Conservation (phyloP, 1,140 invertebrate species). For the Macrotrachela quadricornifera region DNA sequence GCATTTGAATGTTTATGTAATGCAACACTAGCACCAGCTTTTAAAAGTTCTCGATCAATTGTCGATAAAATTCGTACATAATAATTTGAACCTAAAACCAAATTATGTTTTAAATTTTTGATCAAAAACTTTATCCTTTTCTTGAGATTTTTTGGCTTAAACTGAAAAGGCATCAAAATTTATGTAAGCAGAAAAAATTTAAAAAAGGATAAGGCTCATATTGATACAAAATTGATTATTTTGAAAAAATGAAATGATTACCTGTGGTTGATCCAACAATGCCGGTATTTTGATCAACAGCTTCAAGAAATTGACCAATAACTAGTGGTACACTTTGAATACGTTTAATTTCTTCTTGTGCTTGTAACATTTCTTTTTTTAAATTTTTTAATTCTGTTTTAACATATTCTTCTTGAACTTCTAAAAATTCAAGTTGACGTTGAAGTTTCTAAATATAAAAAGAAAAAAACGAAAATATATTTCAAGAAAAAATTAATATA, state of each 20-base stretch:
- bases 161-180: too few species aligned
- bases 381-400: constrained; percentile 93
- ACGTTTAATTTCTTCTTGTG: constrained; percentile 84
- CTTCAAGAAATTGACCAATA: constrained; percentile 90
- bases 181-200: too few species aligned
- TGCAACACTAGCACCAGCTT: constrained; percentile 82
- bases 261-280: constrained; percentile 63
- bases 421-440: constrained; percentile 76
- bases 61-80: constrained; percentile 84
- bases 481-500: neutral
- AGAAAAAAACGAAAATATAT: neutral
- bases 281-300: constrained; percentile 89
- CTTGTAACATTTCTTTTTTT: constrained; percentile 89
- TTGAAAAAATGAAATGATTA: constrained; percentile 13
- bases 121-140: neutral
- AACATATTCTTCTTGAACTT: constrained; percentile 93
- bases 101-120: constrained; percentile 1
- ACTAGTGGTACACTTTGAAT: constrained; percentile 91
- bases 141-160: too few species aligned
- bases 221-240: too few species aligned
- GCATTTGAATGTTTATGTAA: constrained; percentile 95
- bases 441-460: constrained; percentile 53
- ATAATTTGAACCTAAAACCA: constrained; percentile 72
- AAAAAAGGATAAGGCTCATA: too few species aligned
- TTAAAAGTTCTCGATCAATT: constrained; percentile 78